Evolutionary conservation across 2,888 invertebrate genomes (phyloP).

Genomic region (Podotricha telesiphe): DNA sequence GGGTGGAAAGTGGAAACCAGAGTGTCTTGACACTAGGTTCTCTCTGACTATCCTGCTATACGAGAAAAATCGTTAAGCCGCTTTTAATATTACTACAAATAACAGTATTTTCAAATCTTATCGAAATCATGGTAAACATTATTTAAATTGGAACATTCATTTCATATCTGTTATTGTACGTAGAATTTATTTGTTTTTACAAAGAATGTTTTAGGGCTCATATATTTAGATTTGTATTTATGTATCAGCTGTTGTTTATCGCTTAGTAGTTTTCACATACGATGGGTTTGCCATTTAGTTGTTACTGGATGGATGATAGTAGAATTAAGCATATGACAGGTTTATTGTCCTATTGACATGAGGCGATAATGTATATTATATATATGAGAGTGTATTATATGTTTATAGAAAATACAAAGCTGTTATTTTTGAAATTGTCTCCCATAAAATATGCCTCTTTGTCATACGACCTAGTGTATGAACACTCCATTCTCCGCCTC

Average conservation of each 20-base stretch:
- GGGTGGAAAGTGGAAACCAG: no score
- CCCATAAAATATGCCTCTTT: no score
- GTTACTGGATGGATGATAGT: neutral
- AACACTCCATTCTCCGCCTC: no score
- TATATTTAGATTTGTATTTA: conserved; percentile 25
- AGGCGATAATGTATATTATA: no score
- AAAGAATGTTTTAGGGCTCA: conserved; percentile 8
- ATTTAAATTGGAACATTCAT: conserved; percentile 17
- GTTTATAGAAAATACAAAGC: neutral
- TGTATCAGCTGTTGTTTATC: conserved; percentile 26
- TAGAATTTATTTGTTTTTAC: conserved; percentile 20
- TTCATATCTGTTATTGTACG: conserved; percentile 38
- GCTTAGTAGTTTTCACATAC: conserved; percentile 8
- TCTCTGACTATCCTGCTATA: no score
- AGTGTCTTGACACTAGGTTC: no score
- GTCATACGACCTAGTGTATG: no score
- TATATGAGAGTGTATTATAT: neutral
- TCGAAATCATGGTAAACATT: conserved; percentile 30
- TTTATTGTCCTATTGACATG: neutral
- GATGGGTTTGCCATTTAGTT: neutral
- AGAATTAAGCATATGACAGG: neutral
- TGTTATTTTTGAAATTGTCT: no score
- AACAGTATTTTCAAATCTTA: conserved; percentile 19
- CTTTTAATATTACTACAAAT: no score
- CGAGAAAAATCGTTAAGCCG: no score